Conservation (phyloP, 2,113 vertebrate genomes). For the Cepphus grylle region DNA sequence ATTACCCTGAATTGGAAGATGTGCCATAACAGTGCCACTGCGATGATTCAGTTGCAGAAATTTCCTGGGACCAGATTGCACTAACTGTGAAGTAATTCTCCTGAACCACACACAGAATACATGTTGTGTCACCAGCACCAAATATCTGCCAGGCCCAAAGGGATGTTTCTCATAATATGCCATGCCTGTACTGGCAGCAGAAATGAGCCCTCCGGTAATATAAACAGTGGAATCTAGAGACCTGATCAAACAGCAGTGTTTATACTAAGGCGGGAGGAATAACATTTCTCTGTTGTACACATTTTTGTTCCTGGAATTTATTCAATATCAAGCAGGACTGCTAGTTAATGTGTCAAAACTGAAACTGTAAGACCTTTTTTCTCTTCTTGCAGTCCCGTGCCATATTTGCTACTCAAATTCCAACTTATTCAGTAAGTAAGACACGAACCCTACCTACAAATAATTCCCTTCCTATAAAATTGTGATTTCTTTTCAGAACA, state of each 20-base stretch:
- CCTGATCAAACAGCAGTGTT: background rate
- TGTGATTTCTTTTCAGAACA: background rate
- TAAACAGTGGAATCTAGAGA: background rate
- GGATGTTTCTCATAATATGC: background rate
- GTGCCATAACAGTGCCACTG: background rate
- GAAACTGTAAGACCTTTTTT: background rate
- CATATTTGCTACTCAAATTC: background rate
- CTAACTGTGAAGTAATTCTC: background rate
- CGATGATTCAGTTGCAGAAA: background rate
- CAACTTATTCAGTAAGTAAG: background rate
- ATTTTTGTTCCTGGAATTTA: background rate
- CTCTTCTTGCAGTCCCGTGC: background rate
- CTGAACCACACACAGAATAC: background rate
- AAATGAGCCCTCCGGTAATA: background rate
- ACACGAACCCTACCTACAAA: background rate
- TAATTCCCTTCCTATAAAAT: background rate
- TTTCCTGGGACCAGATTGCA: background rate
- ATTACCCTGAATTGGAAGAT: background rate
- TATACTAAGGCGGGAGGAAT: background rate
- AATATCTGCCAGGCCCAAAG: background rate
- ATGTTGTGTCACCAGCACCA: background rate
- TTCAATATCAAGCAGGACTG: background rate
- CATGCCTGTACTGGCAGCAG: background rate
- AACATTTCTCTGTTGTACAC: background rate
- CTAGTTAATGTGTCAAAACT: background rate